Evolutionary conservation across 2,113 vertebrate species (phyloP).

Genomic region (Odobenus rosmarus): DNA sequence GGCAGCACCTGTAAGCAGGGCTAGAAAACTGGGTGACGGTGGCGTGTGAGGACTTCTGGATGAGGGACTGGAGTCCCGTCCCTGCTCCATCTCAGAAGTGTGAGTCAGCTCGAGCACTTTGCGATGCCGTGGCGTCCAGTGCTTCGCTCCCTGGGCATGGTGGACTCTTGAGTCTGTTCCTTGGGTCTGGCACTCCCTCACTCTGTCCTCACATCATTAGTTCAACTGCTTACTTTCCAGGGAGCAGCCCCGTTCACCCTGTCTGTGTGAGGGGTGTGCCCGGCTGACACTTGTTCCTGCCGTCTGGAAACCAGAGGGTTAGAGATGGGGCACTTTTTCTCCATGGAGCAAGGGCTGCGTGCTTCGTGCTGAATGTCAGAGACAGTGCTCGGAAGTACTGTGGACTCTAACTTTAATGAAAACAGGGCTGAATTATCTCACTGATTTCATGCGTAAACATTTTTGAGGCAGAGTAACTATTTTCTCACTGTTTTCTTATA

Average conservation of each 20-base stretch:
- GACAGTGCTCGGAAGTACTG: no score
- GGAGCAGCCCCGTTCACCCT: neutral
- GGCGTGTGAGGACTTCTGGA: neutral
- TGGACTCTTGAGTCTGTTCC: neutral
- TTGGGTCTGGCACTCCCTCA: neutral
- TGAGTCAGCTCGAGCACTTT: neutral
- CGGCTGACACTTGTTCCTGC: neutral
- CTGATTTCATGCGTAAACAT: neutral
- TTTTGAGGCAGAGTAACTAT: neutral
- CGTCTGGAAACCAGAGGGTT: rapidly evolving
- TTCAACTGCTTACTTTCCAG: neutral
- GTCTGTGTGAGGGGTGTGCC: neutral
- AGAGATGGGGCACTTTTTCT: neutral
- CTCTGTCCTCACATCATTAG: neutral
- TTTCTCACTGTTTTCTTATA: neutral
- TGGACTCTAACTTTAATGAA: no score
- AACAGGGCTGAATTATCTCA: neutral
- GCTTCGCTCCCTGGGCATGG: rapidly evolving
- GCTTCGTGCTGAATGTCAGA: neutral
- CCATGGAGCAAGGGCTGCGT: neutral
- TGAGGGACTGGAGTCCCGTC: neutral
- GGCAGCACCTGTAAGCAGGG: neutral
- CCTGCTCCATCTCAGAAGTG: neutral
- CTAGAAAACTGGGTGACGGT: neutral
- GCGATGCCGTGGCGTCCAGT: neutral